These are phyloP conservation scores for Sciurus vulgaris DNA, from an alignment of 2,797 vertebrate genomes.

Conservation along the genomic window DNA sequence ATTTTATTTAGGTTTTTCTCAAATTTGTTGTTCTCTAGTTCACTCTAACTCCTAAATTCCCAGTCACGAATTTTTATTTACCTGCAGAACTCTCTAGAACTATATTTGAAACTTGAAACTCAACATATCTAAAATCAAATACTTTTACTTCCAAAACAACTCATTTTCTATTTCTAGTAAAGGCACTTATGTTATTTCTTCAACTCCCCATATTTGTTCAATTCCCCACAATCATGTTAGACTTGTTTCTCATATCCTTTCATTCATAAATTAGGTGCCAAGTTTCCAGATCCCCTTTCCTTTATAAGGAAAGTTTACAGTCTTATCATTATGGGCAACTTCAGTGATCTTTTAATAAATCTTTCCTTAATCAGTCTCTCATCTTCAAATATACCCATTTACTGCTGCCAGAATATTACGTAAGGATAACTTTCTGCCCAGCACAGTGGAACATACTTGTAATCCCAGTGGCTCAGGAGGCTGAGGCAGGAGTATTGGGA, in stretches of 20 bases:
- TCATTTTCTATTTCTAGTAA: conserved; percentile 34
- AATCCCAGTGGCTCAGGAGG: too few species aligned
- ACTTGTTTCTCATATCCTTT: background rate
- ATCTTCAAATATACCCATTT: background rate
- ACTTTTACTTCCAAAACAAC: background rate
- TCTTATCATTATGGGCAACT: background rate
- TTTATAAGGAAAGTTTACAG: conserved; percentile 4
- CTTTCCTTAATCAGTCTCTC: background rate
- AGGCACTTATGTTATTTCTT: background rate
- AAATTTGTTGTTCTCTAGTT: conserved; percentile 27
- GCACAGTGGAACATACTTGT: too few species aligned
- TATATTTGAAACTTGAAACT: background rate
- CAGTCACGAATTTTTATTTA: conserved; percentile 44
- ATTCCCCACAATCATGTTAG: background rate
- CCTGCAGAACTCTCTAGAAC: background rate
- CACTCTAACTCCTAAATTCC: conserved; percentile 10
- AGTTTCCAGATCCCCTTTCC: background rate
- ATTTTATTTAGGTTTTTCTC: conserved; percentile 5
- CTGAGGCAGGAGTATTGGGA: too few species aligned
- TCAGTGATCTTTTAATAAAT: conserved; percentile 26
- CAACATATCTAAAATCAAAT: background rate
- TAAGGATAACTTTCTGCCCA: background rate
- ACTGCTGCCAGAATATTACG: background rate
- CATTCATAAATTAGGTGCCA: background rate
- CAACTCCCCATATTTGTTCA: background rate